Percentiles rank a stretch among this genome's conserved stretches.
phyloP scores from a whole-genome alignment of 1,140 invertebrate species.

The Neelides sp. region DNA sequence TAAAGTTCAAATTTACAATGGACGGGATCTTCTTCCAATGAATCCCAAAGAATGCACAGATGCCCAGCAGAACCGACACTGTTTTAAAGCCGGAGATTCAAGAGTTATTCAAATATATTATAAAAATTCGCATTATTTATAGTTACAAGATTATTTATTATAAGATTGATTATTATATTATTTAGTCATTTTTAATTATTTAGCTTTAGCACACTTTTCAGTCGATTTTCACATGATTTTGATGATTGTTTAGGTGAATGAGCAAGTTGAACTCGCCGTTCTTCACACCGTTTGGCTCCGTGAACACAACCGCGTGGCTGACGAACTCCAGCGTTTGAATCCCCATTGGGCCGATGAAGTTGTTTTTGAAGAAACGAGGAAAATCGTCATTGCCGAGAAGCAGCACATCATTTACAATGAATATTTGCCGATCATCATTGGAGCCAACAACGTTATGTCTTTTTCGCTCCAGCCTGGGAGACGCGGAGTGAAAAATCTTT shows the following conservation, averaged over 20 bases:
- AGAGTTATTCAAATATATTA: constrained; percentile 49
- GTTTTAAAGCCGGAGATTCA: constrained; percentile 41
- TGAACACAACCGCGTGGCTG: constrained; percentile 42
- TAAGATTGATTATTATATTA: too few relatives aligned
- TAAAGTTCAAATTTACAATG: constrained; percentile 30
- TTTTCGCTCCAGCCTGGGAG: constrained; percentile 6
- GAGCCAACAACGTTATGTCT: constrained; percentile 29
- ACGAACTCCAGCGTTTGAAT: constrained; percentile 37
- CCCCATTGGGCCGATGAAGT: constrained; percentile 40
- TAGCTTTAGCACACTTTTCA: too few relatives aligned
- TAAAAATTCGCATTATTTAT: too few relatives aligned
- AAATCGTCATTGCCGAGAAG: constrained; percentile 39
- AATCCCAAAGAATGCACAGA: constrained; percentile 32
- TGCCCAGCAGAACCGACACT: constrained; percentile 20
- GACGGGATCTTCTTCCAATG: constrained; percentile 40
- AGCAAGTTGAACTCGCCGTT: constrained; percentile 43
- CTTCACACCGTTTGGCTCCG: constrained; percentile 45
- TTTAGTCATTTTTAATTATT: too few relatives aligned
- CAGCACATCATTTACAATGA: constrained; percentile 55
- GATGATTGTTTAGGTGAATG: constrained; percentile 40
- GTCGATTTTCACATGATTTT: too few relatives aligned
- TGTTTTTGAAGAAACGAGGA: constrained; percentile 44
- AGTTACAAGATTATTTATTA: too few relatives aligned
- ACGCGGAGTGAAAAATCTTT: constrained; percentile 37
- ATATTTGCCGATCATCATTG: constrained; percentile 49